These are phyloP conservation scores for Teleopsis dalmanni DNA, from an alignment of 1,140 invertebrate species.

Conservation along the genomic window DNA sequence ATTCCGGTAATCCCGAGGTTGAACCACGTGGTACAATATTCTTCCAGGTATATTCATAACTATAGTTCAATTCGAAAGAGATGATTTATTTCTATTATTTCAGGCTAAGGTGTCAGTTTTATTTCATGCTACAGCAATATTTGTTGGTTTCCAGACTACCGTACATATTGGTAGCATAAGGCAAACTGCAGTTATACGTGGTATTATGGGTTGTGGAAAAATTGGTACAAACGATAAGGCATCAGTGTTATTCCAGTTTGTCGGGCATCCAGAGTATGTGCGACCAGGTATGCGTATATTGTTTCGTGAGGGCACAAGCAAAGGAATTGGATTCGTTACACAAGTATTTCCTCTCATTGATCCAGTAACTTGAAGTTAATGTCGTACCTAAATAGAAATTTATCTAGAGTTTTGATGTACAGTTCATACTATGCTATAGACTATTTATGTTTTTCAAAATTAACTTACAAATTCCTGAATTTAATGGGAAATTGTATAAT, in stretches of 20 bases:
- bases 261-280: constrained; percentile 86
- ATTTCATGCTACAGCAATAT: constrained; percentile 69
- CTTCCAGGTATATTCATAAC: constrained; percentile 56
- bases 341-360: constrained; percentile 61
- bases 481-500: no score
- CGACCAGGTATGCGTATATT: constrained; percentile 76
- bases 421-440: not conserved
- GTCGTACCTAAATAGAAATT: not conserved
- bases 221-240: constrained; percentile 72
- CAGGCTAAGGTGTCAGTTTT: constrained; percentile 80
- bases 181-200: constrained; percentile 82
- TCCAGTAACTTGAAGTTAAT: constrained; percentile 3
- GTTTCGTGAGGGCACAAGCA: constrained; percentile 80
- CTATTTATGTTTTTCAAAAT: not conserved
- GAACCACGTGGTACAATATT: constrained; percentile 63
- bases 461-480: no score
- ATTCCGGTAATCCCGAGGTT: constrained; percentile 43
- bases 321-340: constrained; percentile 85
- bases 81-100: constrained; percentile 19
- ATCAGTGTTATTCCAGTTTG: constrained; percentile 81
- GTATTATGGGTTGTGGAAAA: constrained; percentile 42
- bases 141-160: constrained; percentile 84
- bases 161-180: constrained; percentile 91
- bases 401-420: not conserved
- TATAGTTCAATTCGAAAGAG: not conserved